Evolutionary conservation across 2,113 vertebrate genomes (phyloP).

Genomic region (Upupa epops): DNA sequence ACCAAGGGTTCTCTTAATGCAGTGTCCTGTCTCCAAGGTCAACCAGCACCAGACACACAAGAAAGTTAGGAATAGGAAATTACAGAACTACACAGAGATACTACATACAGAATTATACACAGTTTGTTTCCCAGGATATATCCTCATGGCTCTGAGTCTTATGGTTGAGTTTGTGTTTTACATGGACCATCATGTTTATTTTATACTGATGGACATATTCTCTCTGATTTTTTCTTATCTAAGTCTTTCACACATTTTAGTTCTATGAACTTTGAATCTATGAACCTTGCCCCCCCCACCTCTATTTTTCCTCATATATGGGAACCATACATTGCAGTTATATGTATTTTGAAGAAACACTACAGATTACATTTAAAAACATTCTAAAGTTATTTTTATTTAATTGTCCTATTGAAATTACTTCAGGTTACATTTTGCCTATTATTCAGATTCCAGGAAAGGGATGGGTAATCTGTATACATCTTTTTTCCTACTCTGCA

Average conservation of each 20-base stretch:
- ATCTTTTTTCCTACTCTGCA: neutral
- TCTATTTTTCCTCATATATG: neutral
- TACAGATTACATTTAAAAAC: neutral
- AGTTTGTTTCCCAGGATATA: neutral
- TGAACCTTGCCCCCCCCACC: too few species aligned
- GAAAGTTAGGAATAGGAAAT: neutral
- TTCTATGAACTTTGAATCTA: too few species aligned
- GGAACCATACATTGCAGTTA: neutral
- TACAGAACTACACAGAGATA: neutral
- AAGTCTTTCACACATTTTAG: rapidly evolving
- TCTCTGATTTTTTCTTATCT: neutral
- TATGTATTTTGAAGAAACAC: neutral
- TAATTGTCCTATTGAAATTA: neutral
- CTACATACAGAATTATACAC: neutral
- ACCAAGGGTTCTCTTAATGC: neutral
- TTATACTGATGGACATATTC: rapidly evolving
- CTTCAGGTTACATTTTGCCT: neutral
- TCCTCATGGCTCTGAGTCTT: neutral
- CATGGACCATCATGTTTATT: neutral
- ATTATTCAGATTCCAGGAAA: neutral
- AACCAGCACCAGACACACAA: neutral
- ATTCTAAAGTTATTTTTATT: neutral
- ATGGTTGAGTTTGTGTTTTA: neutral
- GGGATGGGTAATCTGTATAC: neutral
- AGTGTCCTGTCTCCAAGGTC: neutral